Percentiles rank a stretch among this genome's conserved stretches.
Conservation (phyloP, 92 coral and sea anemone species). For the Zoanthus sociatus region DNA sequence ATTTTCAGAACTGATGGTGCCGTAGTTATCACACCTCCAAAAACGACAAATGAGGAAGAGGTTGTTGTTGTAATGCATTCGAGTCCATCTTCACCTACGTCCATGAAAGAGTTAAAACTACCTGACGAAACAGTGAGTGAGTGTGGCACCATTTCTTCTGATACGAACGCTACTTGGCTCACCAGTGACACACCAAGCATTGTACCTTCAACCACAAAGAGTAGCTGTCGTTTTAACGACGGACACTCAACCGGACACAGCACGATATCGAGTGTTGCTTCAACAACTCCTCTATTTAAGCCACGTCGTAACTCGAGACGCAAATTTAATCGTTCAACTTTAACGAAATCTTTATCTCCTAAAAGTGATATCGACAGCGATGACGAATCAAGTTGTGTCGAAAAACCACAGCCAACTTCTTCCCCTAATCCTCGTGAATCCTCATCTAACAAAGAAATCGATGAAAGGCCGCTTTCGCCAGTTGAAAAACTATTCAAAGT, state of each 20-base stretch:
- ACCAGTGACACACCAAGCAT: slow-evolving; percentile 83
- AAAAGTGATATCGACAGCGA: slow-evolving; percentile 46
- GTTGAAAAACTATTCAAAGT: slow-evolving; percentile 84
- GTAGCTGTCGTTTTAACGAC: slow-evolving; percentile 75
- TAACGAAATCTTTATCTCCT: slow-evolving; percentile 43
- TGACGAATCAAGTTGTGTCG: slow-evolving; percentile 43
- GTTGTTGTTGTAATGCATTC: slow-evolving; percentile 79
- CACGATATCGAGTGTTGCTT: slow-evolving; percentile 82
- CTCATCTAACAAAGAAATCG: slow-evolving; percentile 52
- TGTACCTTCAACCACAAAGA: slow-evolving; percentile 64
- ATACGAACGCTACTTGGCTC: slow-evolving; percentile 89
- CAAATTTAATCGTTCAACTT: slow-evolving; percentile 28
- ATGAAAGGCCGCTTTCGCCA: slow-evolving; percentile 82
- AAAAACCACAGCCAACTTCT: background rate
- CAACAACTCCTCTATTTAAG: slow-evolving; percentile 80
- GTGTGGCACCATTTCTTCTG: slow-evolving; percentile 89
- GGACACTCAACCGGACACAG: slow-evolving; percentile 90
- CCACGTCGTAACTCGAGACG: slow-evolving; percentile 58
- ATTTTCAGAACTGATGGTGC: slow-evolving; percentile 84
- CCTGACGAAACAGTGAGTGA: slow-evolving; percentile 84
- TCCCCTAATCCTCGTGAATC: slow-evolving; percentile 14
- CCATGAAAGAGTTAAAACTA: slow-evolving; percentile 62
- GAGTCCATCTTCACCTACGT: slow-evolving; percentile 70
- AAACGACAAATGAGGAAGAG: slow-evolving; percentile 62
- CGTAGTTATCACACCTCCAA: slow-evolving; percentile 80